A percentile compares a stretch with the other conserved stretches of the same genome.
phyloP scores from a whole-genome alignment of 2,888 invertebrate genomes.

The Netelia fuscicornis region DNA sequence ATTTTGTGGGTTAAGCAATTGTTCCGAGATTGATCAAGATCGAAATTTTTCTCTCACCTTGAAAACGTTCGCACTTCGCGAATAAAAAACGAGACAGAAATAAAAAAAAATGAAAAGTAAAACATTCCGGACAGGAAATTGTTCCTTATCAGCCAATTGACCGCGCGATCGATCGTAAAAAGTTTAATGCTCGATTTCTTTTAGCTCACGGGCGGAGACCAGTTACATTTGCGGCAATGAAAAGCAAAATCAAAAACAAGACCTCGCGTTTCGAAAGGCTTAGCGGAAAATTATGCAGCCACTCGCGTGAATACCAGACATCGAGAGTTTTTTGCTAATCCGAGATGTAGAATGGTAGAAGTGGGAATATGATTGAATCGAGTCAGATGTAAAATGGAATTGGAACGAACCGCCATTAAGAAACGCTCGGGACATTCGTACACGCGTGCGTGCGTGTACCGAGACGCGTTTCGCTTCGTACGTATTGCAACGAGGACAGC shows the following conservation, averaged over 20 bases:
- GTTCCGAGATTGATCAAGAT: too few relatives aligned
- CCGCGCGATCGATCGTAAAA: too few relatives aligned
- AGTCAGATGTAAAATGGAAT: neutral
- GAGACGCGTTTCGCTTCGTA: neutral
- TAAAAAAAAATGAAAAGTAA: too few relatives aligned
- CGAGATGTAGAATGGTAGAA: neutral
- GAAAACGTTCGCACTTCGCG: too few relatives aligned
- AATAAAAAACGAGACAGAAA: too few relatives aligned
- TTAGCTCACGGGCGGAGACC: too few relatives aligned
- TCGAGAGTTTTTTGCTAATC: neutral
- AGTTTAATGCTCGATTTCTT: too few relatives aligned
- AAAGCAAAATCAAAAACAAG: neutral
- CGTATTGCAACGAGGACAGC: slow-evolving; percentile 9
- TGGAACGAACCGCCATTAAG: neutral
- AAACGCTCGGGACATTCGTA: neutral
- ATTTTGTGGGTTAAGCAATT: too few relatives aligned
- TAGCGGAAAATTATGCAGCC: neutral
- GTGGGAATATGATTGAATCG: neutral
- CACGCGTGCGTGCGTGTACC: neutral
- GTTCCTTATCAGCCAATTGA: too few relatives aligned
- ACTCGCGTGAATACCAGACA: neutral
- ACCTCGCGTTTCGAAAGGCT: neutral
- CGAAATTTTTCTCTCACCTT: too few relatives aligned
- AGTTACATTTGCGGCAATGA: too few relatives aligned
- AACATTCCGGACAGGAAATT: too few relatives aligned